Evolutionary conservation across 2,888 invertebrate genomes (phyloP).

Genomic region (Microctonus aethiopoides): DNA sequence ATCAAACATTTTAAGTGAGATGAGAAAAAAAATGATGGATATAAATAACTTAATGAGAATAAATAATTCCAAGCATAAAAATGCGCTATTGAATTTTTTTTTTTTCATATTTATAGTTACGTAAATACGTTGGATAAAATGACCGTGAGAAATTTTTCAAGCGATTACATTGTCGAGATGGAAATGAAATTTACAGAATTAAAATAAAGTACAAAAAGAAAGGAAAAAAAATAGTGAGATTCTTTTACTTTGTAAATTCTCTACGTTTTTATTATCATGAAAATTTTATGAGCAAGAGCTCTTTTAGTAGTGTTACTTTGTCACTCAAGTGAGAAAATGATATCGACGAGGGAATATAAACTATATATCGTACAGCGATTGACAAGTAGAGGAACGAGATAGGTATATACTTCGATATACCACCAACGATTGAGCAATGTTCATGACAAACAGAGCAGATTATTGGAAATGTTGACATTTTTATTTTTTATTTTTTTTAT

Average conservation of each 20-base stretch:
- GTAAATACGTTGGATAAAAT: too few relatives aligned
- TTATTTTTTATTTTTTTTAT: background rate
- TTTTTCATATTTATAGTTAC: too few relatives aligned
- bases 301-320: background rate
- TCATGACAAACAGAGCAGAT: background rate
- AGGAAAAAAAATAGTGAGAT: background rate
- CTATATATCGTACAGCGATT: background rate
- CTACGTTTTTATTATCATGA: background rate
- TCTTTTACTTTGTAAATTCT: background rate
- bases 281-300: background rate
- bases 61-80: too few relatives aligned
- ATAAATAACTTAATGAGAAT: too few relatives aligned
- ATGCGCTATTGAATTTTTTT: background rate
- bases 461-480: conserved; percentile 12
- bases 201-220: background rate
- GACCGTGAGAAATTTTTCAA: background rate
- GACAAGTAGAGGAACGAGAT: background rate
- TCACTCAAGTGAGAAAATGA: background rate
- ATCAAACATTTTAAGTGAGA: background rate
- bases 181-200: background rate
- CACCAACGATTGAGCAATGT: background rate
- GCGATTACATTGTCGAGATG: background rate
- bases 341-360: background rate
- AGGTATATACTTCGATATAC: background rate
- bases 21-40: background rate